phyloP scores from a whole-genome alignment of 2,797 vertebrate species.

The Sebastes kiyomatsui region DNA sequence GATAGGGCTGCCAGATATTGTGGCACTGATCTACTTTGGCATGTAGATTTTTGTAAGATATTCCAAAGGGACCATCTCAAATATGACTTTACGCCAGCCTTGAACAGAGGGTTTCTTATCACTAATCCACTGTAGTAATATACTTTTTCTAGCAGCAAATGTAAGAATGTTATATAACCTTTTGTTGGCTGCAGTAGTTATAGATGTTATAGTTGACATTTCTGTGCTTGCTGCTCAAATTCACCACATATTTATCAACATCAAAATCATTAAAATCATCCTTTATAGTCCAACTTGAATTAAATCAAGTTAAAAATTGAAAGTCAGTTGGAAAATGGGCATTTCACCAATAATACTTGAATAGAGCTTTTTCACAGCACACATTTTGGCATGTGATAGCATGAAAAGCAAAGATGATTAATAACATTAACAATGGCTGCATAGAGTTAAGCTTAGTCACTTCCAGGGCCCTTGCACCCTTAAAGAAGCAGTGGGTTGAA shows the following conservation, averaged over 20 bases:
- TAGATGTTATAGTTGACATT: not conserved
- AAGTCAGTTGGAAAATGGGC: too few species aligned
- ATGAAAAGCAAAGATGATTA: not conserved
- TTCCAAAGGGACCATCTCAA: too few species aligned
- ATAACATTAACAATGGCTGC: not conserved
- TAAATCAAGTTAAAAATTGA: not conserved
- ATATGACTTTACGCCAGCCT: too few species aligned
- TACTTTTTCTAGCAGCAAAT: too few species aligned
- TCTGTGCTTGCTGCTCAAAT: not conserved
- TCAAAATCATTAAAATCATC: not conserved
- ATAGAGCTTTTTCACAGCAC: not conserved
- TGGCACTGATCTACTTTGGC: too few species aligned
- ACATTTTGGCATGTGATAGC: not conserved
- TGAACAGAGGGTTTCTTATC: too few species aligned
- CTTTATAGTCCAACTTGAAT: not conserved
- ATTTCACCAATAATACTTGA: not conserved
- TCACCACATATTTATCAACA: not conserved
- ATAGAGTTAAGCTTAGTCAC: not conserved
- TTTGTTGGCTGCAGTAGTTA: too few species aligned
- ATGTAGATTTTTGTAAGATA: too few species aligned
- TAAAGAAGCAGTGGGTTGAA: not conserved
- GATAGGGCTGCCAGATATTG: too few species aligned
- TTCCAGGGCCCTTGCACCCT: not conserved
- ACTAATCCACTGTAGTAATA: too few species aligned
- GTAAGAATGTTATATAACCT: too few species aligned